A percentile compares a stretch with the other conserved stretches of the same genome.
These are phyloP conservation scores for Mionectes macconnelli DNA, from an alignment of 2,113 vertebrate genomes.

Conservation along the genomic window DNA sequence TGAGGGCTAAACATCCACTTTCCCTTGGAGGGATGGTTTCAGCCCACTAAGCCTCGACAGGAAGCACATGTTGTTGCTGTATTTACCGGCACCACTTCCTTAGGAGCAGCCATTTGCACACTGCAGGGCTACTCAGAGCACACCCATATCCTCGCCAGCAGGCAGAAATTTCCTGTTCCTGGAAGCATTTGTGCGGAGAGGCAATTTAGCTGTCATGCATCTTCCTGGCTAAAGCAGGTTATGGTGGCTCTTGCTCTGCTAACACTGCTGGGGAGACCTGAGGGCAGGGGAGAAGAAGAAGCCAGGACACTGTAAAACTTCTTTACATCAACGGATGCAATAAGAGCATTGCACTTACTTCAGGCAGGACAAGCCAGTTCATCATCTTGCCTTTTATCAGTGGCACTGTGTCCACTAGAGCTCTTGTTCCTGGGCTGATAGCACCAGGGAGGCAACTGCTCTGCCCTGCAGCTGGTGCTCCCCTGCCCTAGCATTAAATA, in stretches of 20 bases:
- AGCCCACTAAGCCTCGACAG: background rate
- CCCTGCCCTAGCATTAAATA: background rate
- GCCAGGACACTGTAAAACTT: conserved; percentile 1
- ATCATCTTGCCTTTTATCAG: background rate
- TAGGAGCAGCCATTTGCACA: conserved; percentile 4
- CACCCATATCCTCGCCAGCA: background rate
- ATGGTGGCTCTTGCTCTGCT: background rate
- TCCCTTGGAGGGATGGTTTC: background rate
- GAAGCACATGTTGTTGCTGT: background rate
- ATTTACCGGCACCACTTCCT: background rate
- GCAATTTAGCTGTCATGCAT: background rate
- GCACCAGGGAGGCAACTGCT: background rate
- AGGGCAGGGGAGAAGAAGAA: background rate
- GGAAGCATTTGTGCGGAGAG: background rate
- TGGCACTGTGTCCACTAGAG: background rate
- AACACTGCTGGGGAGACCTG: background rate
- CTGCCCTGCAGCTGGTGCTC: background rate
- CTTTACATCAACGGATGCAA: background rate
- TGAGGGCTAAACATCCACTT: background rate
- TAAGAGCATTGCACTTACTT: background rate
- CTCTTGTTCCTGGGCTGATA: background rate
- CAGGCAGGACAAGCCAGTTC: background rate
- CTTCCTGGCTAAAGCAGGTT: background rate
- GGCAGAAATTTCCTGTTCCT: conserved; percentile 37
- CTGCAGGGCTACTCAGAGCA: background rate